Evolutionary conservation across 2,888 invertebrate species (phyloP), one percentile per base, ranked within the genome.

Genomic region (Nephrotoma flavescens): DNA sequence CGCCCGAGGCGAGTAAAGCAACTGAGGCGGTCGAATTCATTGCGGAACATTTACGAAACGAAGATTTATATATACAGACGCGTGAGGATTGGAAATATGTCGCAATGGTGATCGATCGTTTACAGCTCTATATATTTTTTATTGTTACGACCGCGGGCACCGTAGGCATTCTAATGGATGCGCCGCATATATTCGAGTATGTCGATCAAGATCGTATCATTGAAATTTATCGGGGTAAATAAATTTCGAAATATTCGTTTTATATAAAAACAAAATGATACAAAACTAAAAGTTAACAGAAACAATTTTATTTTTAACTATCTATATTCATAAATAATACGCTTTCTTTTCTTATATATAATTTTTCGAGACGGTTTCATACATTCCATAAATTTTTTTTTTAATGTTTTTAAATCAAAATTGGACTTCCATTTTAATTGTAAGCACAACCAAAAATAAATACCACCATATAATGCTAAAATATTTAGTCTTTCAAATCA

Each of bases 31-130:
- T 99, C 19, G 98, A 98, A 91, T 99, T 99, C 92, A 99, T 99
- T 89, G 98, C 99, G 44, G 98, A 98, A 91, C 99, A 99, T 93
- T 94, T 99, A 89, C 95, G 98, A 89, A 98, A 98, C 91, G 99
- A 99, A 92, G 99, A 99, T 93, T 96, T 99, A 90, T 99, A 99
- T 91, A 98, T 99, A 92, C 98, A 98, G 98, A 98, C 98, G 86
- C 95, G 98, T 88, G 98, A 99, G 92, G 98, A 99, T 93, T 99
- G 99, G 99, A 98, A 98, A 91, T 99, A 98, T 92, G 98, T 99
- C 87, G 98, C 98, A 87, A 97, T 98, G 97, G 98, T 99, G 88
- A 98, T 99, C 90, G 99, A 99, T 93, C 95, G 99, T 89, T 94
- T 99, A 89, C 98, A 98, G 91, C 93, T 99, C 88, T 98, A 97